Evolutionary conservation across 2,888 invertebrate species (phyloP).

Genomic region (Cremastobaeus sp.): DNA sequence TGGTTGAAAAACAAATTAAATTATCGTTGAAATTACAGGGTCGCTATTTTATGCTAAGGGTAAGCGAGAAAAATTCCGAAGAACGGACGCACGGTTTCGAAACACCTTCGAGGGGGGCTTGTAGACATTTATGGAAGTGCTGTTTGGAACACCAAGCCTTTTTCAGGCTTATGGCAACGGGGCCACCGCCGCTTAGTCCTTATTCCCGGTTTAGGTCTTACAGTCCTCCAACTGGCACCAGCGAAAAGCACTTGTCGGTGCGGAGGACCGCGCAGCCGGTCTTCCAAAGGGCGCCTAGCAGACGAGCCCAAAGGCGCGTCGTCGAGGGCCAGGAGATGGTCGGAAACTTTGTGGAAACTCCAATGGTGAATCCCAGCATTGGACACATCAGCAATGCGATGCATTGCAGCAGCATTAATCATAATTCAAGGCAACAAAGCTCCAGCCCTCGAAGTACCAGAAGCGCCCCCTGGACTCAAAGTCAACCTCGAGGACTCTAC

Average conservation of each 20-base stretch:
- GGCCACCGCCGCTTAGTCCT: conserved; percentile 77
- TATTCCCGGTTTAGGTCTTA: conserved; percentile 77
- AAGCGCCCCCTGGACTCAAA: conserved; percentile 89
- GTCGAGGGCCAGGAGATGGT: conserved; percentile 81
- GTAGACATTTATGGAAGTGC: conserved; percentile 97
- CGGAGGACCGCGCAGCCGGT: conserved; percentile 83
- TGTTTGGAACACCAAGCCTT: conserved; percentile 97
- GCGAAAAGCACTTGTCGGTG: conserved; percentile 76
- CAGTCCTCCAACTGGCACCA: conserved; percentile 72
- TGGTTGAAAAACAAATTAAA: too few relatives aligned
- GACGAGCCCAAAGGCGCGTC: conserved; percentile 85
- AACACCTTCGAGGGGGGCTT: conserved; percentile 93
- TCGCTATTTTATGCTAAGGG: conserved; percentile 96
- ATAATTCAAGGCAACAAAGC: conserved; percentile 67
- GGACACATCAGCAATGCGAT: conserved; percentile 64
- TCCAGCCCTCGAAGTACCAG: conserved; percentile 87
- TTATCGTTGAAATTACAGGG: too few relatives aligned
- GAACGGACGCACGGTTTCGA: conserved; percentile 98
- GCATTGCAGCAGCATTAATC: conserved; percentile 65
- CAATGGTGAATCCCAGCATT: conserved; percentile 62
- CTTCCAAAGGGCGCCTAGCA: conserved; percentile 88
- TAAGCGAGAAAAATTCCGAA: conserved; percentile 97
- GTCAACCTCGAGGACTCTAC: conserved; percentile 87
- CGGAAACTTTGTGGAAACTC: conserved; percentile 73
- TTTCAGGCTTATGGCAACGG: conserved; percentile 88